Evolutionary conservation across 2,113 vertebrate species (phyloP).

Genomic region (Eolophus roseicapilla): DNA sequence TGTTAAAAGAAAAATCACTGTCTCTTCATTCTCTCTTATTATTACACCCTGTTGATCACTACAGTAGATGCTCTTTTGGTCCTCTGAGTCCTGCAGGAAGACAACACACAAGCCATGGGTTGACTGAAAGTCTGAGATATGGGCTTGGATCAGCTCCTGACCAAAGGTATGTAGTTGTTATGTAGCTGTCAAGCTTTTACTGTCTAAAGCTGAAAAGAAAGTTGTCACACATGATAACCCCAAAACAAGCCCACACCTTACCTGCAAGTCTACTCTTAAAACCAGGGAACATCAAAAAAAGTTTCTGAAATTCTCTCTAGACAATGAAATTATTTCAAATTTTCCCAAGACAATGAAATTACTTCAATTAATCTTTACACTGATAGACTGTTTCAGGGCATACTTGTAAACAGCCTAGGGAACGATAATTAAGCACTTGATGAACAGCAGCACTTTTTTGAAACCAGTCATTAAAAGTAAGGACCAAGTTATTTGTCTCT

Average conservation of each 20-base stretch:
- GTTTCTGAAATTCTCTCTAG: constrained; percentile 25
- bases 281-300: not conserved
- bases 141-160: not conserved
- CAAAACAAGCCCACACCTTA: not conserved
- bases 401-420: constrained; percentile 47
- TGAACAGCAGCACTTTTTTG: constrained; percentile 46
- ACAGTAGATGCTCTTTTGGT: constrained; percentile 4
- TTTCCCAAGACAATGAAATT: constrained; percentile 47
- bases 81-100: constrained; percentile 21
- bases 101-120: not conserved
- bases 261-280: not conserved
- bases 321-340: constrained; percentile 43
- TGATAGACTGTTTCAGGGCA: constrained; percentile 48
- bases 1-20: not conserved
- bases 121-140: not conserved
- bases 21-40: not conserved
- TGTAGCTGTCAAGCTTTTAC: no score
- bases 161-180: not conserved
- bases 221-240: not conserved
- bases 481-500: constrained; percentile 44
- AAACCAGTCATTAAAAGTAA: constrained; percentile 58
- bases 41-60: not conserved
- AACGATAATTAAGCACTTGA: constrained; percentile 71
- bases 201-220: not conserved
- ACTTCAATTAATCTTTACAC: constrained; percentile 61